A percentile compares a stretch with the other conserved stretches of the same genome.
These are phyloP conservation scores for Carcharodon carcharias DNA, from an alignment of 2,797 vertebrate genomes.

Conservation along the genomic window DNA sequence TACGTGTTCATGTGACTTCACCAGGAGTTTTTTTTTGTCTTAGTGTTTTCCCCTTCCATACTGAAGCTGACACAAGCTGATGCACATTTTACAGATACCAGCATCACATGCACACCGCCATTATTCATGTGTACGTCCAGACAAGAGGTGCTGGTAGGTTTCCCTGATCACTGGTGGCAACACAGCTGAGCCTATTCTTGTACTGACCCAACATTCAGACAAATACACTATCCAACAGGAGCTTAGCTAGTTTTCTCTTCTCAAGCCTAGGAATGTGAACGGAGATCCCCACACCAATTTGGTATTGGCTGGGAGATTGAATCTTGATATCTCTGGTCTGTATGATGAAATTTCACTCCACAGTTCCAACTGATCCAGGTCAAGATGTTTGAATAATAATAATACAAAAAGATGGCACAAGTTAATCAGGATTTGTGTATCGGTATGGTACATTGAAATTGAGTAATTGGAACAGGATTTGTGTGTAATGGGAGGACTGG, in stretches of 20 bases:
- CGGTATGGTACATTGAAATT: not conserved
- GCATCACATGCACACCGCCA: not conserved
- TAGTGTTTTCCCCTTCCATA: not conserved
- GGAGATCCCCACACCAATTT: not conserved
- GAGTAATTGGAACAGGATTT: not conserved
- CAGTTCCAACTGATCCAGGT: not conserved
- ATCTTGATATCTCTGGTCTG: not conserved
- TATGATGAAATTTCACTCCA: not conserved
- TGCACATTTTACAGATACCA: not conserved
- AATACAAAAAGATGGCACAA: not conserved
- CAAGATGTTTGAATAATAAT: not conserved
- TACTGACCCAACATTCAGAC: not conserved
- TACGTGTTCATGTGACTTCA: not conserved
- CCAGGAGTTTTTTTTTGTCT: not conserved
- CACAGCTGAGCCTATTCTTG: not conserved
- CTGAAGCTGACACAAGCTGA: not conserved
- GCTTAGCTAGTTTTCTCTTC: not conserved
- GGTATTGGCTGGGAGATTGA: not conserved
- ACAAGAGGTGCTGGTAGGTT: not conserved
- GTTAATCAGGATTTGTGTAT: not conserved
- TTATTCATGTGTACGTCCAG: not conserved
- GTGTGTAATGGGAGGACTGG: not conserved
- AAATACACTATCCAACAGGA: not conserved
- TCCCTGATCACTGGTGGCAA: not conserved
- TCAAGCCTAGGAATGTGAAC: not conserved